Conservation (phyloP, 2,113 vertebrate genomes). For the Cromileptes altivelis region DNA sequence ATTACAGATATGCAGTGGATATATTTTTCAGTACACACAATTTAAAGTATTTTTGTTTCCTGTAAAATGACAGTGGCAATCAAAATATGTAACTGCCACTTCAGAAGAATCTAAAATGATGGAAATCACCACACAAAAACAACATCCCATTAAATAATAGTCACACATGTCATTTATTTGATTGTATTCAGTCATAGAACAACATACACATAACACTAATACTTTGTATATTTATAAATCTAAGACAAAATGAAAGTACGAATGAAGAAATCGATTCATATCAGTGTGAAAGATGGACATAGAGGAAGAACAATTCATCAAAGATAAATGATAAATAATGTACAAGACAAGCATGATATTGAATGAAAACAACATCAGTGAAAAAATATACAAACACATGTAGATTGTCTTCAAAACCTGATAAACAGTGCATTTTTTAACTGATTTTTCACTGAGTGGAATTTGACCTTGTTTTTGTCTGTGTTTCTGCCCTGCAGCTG, state of each 20-base stretch:
- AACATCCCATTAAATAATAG: neutral
- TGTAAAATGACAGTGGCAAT: neutral
- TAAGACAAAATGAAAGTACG: too few species aligned
- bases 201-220: neutral
- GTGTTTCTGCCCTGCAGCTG: slow-evolving; percentile 85
- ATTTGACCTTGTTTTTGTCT: slow-evolving; percentile 32
- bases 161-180: neutral
- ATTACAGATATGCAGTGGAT: slow-evolving; percentile 1
- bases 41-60: neutral
- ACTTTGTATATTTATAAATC: too few species aligned
- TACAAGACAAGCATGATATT: neutral
- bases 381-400: neutral
- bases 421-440: neutral
- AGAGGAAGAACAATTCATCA: neutral
- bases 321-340: neutral
- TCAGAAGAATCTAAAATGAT: neutral
- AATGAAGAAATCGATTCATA: neutral
- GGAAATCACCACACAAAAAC: neutral
- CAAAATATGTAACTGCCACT: neutral
- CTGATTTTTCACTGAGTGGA: slow-evolving; percentile 4
- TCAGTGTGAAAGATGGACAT: neutral
- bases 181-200: neutral
- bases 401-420: neutral
- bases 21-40: neutral
- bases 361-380: neutral